phyloP scores from a whole-genome alignment of 2,797 vertebrate species.

The Pangasius larnaudii region DNA sequence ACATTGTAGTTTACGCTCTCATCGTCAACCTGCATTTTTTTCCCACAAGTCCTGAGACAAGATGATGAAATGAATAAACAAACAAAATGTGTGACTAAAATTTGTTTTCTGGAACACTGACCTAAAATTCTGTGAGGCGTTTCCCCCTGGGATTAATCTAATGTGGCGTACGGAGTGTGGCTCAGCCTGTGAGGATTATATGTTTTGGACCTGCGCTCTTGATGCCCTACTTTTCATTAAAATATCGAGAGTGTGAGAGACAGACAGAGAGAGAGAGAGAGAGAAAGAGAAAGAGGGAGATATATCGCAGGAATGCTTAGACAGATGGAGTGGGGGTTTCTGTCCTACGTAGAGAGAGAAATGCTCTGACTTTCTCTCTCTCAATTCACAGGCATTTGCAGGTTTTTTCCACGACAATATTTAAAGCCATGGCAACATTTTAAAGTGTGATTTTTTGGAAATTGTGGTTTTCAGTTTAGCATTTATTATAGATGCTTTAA shows the following conservation, averaged over 20 bases:
- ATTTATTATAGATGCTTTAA: conserved; percentile 1
- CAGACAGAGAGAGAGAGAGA: conserved; percentile 34
- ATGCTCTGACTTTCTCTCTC: conserved; percentile 37
- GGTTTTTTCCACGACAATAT: background rate
- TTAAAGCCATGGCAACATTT: background rate
- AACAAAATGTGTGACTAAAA: conserved; percentile 42
- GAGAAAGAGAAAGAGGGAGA: conserved; percentile 31
- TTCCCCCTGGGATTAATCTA: conserved; percentile 72
- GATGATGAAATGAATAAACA: conserved; percentile 32
- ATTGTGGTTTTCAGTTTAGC: conserved; percentile 1
- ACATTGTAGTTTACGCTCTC: background rate
- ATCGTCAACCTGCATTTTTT: background rate
- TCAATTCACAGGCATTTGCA: conserved; percentile 25
- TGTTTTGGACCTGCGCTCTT: conserved; percentile 66
- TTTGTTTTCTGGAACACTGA: conserved; percentile 59
- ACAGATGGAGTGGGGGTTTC: conserved; percentile 69
- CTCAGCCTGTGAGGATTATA: conserved; percentile 74
- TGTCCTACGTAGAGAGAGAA: conserved; percentile 36
- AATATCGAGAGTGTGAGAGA: conserved; percentile 62
- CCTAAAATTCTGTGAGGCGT: conserved; percentile 66
- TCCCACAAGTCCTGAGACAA: conserved; percentile 4
- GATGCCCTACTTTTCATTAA: conserved; percentile 77
- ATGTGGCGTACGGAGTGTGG: conserved; percentile 66
- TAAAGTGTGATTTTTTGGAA: conserved; percentile 25
- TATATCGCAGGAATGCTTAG: conserved; percentile 62